phyloP scores from a whole-genome alignment of 2,797 vertebrate genomes.

The Sebastes aleutianus region DNA sequence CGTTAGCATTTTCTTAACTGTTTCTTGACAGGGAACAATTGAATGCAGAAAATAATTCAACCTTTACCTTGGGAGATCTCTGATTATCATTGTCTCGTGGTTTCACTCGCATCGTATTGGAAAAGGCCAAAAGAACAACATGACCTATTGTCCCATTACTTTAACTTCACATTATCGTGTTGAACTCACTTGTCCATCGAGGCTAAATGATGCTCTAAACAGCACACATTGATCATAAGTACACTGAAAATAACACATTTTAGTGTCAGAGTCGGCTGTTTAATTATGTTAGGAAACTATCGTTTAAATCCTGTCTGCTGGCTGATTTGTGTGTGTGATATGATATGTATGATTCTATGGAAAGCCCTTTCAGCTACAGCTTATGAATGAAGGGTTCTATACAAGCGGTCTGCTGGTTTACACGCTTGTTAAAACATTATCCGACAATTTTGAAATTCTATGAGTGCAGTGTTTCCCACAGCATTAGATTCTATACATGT shows the following conservation, averaged over 20 bases:
- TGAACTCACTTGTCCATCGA: not conserved
- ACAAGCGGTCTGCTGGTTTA: not conserved
- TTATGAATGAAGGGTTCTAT: not conserved
- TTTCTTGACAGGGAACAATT: not conserved
- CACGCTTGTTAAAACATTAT: not conserved
- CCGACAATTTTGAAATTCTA: too few relatives aligned
- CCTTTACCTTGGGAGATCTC: not conserved
- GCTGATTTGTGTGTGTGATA: not conserved
- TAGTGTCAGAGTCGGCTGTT: too few relatives aligned
- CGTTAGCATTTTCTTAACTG: not conserved
- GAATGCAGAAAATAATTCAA: not conserved
- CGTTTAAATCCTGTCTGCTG: not conserved
- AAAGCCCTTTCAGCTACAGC: not conserved
- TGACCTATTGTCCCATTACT: not conserved
- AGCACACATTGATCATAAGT: not conserved
- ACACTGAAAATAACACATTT: not conserved
- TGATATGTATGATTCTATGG: not conserved
- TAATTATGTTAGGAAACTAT: not conserved
- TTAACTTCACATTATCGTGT: not conserved
- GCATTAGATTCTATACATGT: too few relatives aligned
- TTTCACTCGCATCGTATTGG: not conserved
- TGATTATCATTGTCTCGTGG: not conserved
- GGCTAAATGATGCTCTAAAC: not conserved
- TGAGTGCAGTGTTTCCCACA: too few relatives aligned
- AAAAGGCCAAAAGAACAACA: not conserved